phyloP scores from a whole-genome alignment of 2,113 vertebrate genomes.

The Neolamprologus modestus region DNA sequence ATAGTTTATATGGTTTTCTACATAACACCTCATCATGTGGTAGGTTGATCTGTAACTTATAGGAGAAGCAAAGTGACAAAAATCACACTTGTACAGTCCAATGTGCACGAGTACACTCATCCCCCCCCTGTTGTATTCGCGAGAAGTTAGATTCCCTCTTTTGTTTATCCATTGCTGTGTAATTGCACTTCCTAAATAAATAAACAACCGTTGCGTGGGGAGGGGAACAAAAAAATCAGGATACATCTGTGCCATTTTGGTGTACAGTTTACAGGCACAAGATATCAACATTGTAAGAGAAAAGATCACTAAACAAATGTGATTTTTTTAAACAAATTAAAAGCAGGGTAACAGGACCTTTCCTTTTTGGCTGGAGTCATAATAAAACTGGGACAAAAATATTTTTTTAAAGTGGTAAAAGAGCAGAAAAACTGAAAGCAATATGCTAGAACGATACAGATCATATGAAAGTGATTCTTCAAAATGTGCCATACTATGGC shows the following conservation, averaged over 20 bases:
- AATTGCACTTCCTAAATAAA: constrained; percentile 21
- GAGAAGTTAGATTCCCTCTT: not conserved
- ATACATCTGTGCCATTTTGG: constrained; percentile 15
- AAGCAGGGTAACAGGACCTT: not conserved
- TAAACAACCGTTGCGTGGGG: not conserved
- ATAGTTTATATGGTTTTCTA: not conserved
- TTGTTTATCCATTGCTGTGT: constrained; percentile 10
- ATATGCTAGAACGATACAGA: not conserved
- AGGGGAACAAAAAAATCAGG: not conserved
- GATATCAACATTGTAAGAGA: not conserved
- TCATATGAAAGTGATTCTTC: not conserved
- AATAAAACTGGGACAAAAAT: not conserved
- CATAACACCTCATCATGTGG: not conserved
- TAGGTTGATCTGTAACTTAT: not conserved
- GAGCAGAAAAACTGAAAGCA: not conserved
- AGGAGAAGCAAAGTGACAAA: not conserved
- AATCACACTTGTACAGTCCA: not conserved
- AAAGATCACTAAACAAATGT: not conserved
- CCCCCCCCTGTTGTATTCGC: not conserved
- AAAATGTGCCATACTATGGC: not conserved
- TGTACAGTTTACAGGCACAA: not conserved
- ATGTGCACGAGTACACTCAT: not conserved
- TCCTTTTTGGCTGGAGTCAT: not conserved
- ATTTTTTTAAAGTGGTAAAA: not conserved
- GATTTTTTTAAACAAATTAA: not conserved